These are phyloP conservation scores for Hapalemur alaotrensis DNA, from an alignment of 2,797 vertebrate genomes.

Conservation along the genomic window DNA sequence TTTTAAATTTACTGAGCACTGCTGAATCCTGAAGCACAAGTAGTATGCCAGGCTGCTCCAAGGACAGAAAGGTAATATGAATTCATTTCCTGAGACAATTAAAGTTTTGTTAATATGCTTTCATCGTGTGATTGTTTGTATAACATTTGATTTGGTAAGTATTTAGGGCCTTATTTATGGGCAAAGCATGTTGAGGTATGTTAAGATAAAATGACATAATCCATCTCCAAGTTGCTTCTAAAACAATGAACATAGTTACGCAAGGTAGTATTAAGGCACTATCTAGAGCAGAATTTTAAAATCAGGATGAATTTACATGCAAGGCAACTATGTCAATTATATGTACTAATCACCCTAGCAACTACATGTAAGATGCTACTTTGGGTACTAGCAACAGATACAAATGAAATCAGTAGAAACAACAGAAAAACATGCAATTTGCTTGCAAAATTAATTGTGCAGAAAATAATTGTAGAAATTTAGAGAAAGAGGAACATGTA, in stretches of 20 bases:
- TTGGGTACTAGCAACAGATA: neutral
- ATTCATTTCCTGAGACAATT: neutral
- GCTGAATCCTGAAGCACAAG: neutral
- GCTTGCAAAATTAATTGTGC: neutral
- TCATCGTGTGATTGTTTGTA: neutral
- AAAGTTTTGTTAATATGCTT: neutral
- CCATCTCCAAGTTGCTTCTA: neutral
- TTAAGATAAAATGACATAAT: neutral
- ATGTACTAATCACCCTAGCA: neutral
- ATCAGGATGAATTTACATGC: neutral
- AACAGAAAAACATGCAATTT: neutral
- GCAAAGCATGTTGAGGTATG: neutral
- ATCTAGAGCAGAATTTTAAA: neutral
- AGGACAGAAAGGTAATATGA: neutral
- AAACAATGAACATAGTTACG: neutral
- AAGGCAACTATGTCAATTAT: neutral
- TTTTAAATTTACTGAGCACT: neutral
- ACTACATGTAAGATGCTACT: neutral
- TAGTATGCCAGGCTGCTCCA: neutral
- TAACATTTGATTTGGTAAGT: neutral
- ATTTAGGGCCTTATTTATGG: neutral
- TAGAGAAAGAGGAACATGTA: neutral
- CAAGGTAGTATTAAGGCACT: neutral
- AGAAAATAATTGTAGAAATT: neutral
- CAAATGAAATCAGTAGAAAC: neutral